phyloP scores from a whole-genome alignment of 2,113 vertebrate species.

The Nyctereutes procyonoides region DNA sequence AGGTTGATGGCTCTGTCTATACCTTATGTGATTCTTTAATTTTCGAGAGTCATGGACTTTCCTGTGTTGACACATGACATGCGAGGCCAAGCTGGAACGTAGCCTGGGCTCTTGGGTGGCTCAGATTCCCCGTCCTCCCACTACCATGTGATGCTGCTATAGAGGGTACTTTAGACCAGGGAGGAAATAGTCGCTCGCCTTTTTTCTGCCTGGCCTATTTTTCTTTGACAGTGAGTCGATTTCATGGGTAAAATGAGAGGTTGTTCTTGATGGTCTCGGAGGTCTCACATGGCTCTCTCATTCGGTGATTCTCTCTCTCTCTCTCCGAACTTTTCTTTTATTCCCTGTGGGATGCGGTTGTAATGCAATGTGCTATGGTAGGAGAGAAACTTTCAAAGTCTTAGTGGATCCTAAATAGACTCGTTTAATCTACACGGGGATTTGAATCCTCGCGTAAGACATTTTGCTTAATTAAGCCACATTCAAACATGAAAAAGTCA shows the following conservation, averaged over 20 bases:
- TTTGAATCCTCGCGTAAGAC: conserved; percentile 86
- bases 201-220: background rate
- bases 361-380: conserved; percentile 58
- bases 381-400: conserved; percentile 80
- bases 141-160: accelerated
- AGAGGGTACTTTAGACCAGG: background rate
- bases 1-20: background rate
- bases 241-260: conserved; percentile 38
- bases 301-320: background rate
- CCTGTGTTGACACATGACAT: accelerated
- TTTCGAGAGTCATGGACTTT: background rate
- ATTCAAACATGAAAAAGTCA: conserved; percentile 85
- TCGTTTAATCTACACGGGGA: conserved; percentile 86
- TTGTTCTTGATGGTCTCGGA: background rate
- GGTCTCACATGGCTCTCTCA: background rate
- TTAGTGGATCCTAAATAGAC: conserved; percentile 85
- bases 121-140: too few species aligned
- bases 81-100: background rate
- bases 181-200: background rate
- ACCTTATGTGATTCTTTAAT: background rate
- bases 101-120: too few species aligned
- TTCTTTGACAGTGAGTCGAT: conserved; percentile 12
- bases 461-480: conserved; percentile 88
- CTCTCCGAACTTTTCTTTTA: conserved; percentile 66
- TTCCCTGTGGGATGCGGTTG: conserved; percentile 45